Percentiles rank a stretch among this genome's conserved stretches.
These are phyloP conservation scores for Podabrus alpinus DNA, from an alignment of 2,888 invertebrate genomes.

Conservation along the genomic window DNA sequence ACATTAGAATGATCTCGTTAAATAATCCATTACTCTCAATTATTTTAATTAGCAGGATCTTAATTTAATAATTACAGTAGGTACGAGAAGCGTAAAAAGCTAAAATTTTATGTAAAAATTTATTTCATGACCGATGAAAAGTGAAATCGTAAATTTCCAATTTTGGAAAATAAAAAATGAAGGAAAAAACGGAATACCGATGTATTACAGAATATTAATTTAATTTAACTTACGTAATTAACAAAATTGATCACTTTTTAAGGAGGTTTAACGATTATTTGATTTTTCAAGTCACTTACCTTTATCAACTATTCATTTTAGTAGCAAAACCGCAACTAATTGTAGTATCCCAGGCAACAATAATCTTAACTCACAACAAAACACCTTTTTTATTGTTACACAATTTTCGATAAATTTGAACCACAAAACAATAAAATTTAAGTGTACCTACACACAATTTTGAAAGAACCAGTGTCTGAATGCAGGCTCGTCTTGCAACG, in stretches of 20 bases:
- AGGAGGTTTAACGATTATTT: neutral
- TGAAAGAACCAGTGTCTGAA: constrained; percentile 11
- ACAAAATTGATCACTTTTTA: neutral
- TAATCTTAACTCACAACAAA: constrained; percentile 23
- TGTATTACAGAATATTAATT: neutral
- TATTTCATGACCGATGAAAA: neutral
- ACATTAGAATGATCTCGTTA: neutral
- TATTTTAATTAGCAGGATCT: neutral
- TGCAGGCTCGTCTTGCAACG: constrained; percentile 19
- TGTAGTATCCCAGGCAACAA: constrained; percentile 25
- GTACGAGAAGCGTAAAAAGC: neutral
- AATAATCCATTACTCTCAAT: neutral
- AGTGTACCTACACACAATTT: neutral
- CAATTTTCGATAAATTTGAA: neutral
- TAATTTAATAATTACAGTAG: neutral
- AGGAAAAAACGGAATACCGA: neutral
- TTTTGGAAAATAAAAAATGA: neutral
- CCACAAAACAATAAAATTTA: neutral
- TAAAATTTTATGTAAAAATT: too few relatives aligned
- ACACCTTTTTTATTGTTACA: neutral
- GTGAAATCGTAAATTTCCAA: neutral
- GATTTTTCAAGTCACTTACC: constrained; percentile 18
- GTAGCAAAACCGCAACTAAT: constrained; percentile 14
- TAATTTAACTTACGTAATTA: neutral
- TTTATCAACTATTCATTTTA: constrained; percentile 18